Percentiles rank a stretch among this genome's conserved stretches.
phyloP scores from a whole-genome alignment of 2,113 vertebrate genomes.

The Triplophysa tibetana region DNA sequence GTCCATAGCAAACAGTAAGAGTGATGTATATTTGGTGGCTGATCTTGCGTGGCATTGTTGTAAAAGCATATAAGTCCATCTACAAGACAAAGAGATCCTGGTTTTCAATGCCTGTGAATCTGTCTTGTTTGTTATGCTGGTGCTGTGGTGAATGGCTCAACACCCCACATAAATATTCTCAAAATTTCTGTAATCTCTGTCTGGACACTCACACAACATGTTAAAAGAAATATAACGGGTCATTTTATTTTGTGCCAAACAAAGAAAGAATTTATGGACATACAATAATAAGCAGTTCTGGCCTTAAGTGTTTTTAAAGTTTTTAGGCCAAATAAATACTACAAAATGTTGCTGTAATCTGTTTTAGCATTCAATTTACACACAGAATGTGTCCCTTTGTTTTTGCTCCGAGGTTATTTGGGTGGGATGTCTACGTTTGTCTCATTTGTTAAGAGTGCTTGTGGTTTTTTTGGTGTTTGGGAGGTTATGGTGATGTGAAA shows the following conservation, averaged over 20 bases:
- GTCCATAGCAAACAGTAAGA: background rate
- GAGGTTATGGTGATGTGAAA: background rate
- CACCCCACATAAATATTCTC: background rate
- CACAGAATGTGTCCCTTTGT: background rate
- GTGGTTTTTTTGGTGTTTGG: conserved; percentile 1
- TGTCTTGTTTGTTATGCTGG: conserved; percentile 2
- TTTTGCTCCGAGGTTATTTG: background rate
- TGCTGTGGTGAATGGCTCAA: conserved; percentile 21
- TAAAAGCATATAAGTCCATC: background rate
- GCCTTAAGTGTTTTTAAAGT: too few species aligned
- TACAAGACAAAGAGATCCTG: background rate
- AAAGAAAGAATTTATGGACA: too few species aligned
- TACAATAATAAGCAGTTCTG: too few species aligned
- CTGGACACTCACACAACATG: background rate
- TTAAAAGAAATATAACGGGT: too few species aligned
- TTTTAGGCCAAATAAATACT: too few species aligned
- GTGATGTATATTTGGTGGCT: conserved; percentile 17
- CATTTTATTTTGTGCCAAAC: too few species aligned
- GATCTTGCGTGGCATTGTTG: conserved; percentile 15
- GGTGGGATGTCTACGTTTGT: conserved; percentile 3
- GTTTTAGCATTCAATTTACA: background rate
- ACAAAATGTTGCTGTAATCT: background rate
- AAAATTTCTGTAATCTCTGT: background rate
- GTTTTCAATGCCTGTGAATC: background rate
- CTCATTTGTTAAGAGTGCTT: background rate